Conservation (phyloP, 1,140 invertebrate genomes). For the Eupristina koningsbergeri region DNA sequence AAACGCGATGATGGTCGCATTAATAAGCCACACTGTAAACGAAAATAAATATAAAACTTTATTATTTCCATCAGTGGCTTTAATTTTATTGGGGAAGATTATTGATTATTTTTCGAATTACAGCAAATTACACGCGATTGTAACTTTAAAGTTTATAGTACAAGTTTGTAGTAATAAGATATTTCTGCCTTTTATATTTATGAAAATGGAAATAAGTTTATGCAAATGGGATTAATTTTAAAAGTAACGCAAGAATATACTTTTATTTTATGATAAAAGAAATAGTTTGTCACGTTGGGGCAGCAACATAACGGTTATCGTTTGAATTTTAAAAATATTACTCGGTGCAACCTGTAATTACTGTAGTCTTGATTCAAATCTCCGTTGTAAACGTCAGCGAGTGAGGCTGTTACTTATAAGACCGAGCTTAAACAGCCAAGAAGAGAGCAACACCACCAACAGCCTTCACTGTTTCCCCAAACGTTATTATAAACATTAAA, state of each 20-base stretch:
- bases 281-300: constrained; percentile 45
- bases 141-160: not conserved
- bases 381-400: constrained; percentile 45
- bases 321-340: constrained; percentile 46
- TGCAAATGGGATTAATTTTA: constrained; percentile 32
- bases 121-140: not conserved
- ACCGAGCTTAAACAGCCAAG: constrained; percentile 26
- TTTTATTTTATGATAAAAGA: constrained; percentile 41
- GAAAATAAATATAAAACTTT: no score
- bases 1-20: no score
- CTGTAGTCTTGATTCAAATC: constrained; percentile 44
- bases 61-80: not conserved
- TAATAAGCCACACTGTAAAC: no score
- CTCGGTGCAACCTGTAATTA: constrained; percentile 44
- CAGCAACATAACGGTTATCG: constrained; percentile 46
- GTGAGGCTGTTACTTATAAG: constrained; percentile 32
- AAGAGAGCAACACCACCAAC: no score
- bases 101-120: not conserved
- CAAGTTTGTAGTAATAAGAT: constrained; percentile 2
- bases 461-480: constrained; percentile 23
- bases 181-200: not conserved
- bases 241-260: not conserved
- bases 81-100: not conserved
- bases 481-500: constrained; percentile 31
- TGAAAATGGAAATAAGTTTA: constrained; percentile 9